phyloP scores from a whole-genome alignment of 2,113 vertebrate species.

The Sakesphorus luctuosus region DNA sequence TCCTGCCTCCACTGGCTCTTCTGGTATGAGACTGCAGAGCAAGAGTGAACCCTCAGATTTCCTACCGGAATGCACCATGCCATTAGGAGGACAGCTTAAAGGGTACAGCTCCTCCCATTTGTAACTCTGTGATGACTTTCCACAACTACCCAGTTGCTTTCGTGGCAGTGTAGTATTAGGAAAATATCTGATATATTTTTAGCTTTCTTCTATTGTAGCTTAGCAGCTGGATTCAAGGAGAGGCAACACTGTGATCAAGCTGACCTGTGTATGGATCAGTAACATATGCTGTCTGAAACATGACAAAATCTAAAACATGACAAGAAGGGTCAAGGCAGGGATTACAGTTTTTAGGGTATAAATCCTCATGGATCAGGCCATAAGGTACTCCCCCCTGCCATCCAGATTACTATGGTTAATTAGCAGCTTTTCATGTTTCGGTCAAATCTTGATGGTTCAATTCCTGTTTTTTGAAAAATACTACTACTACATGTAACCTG shows the following conservation, averaged over 20 bases:
- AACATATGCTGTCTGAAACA: neutral
- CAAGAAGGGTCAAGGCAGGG: neutral
- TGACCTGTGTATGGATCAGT: neutral
- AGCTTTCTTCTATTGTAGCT: constrained; percentile 55
- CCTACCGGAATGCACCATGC: neutral
- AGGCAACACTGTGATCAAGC: neutral
- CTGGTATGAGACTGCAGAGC: neutral
- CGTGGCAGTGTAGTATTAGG: neutral
- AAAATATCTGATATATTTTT: constrained; percentile 65
- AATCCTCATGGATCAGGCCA: neutral
- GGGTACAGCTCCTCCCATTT: neutral
- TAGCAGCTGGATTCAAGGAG: constrained; percentile 47
- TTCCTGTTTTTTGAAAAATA: neutral
- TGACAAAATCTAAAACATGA: neutral
- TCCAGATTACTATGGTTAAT: constrained; percentile 2
- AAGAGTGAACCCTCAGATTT: neutral
- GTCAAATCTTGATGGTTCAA: neutral
- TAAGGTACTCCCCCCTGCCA: neutral
- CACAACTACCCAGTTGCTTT: neutral
- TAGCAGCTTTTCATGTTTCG: constrained; percentile 27
- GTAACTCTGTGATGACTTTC: neutral
- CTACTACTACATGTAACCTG: neutral
- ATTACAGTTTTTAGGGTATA: neutral
- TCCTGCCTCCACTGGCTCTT: neutral
- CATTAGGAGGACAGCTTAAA: neutral